Percentiles rank a stretch among this genome's conserved stretches.
Conservation (phyloP, 1,140 invertebrate species). For the Drosophila takahashii region DNA sequence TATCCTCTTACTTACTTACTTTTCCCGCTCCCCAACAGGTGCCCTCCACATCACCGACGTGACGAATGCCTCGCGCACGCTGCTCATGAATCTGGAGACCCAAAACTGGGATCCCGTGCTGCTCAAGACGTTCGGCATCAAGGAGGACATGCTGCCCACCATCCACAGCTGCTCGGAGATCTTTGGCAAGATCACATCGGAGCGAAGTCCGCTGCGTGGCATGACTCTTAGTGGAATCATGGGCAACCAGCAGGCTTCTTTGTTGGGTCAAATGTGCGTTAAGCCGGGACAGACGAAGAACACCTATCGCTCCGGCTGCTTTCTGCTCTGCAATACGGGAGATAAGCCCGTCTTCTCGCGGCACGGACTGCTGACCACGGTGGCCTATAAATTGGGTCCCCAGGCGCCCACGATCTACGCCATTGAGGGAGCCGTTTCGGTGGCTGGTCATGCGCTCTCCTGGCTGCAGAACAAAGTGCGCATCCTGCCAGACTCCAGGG, state of each 20-base stretch:
- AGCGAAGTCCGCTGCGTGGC: constrained; percentile 88
- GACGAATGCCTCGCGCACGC: constrained; percentile 98
- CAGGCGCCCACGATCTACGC: constrained; percentile 93
- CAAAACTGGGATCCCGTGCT: constrained; percentile 95
- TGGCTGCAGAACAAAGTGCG: constrained; percentile 96
- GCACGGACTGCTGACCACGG: constrained; percentile 96
- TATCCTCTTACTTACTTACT: background rate
- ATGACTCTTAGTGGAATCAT: constrained; percentile 96
- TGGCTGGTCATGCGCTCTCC: constrained; percentile 95
- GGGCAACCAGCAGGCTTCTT: constrained; percentile 97
- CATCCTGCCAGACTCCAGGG: constrained; percentile 88
- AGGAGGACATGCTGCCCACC: constrained; percentile 91
- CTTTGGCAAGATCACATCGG: constrained; percentile 91
- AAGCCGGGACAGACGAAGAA: constrained; percentile 96
- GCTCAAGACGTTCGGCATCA: constrained; percentile 90
- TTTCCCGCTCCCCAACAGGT: constrained; percentile 83
- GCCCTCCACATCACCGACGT: constrained; percentile 98
- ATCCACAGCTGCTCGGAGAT: constrained; percentile 95
- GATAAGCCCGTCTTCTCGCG: constrained; percentile 92
- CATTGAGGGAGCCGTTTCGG: constrained; percentile 95
- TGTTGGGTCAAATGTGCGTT: constrained; percentile 97
- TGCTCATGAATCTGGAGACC: constrained; percentile 97
- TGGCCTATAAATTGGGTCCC: constrained; percentile 96
- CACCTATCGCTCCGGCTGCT: constrained; percentile 98
- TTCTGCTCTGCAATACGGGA: constrained; percentile 98